Percentiles rank a stretch among this genome's conserved stretches.
These are phyloP conservation scores for Puffinus mauretanicus DNA, from an alignment of 2,113 vertebrate genomes.

Conservation along the genomic window DNA sequence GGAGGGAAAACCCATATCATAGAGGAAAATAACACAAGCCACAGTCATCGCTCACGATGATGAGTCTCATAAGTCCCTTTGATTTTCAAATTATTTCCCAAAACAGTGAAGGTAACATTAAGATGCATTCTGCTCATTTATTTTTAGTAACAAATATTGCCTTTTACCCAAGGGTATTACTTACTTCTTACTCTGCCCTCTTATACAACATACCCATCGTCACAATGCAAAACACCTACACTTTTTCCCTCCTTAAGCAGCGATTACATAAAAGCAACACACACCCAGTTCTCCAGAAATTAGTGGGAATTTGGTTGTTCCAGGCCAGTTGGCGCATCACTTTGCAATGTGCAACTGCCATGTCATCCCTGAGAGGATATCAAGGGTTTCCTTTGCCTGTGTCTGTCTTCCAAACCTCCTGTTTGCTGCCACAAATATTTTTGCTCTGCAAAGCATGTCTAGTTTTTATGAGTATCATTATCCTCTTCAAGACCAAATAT, in stretches of 20 bases:
- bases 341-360: neutral
- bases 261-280: neutral
- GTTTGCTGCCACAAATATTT: neutral
- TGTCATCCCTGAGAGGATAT: neutral
- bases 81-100: neutral
- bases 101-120: neutral
- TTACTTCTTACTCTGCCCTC: neutral
- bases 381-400: neutral
- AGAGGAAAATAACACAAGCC: neutral
- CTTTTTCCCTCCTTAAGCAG: neutral
- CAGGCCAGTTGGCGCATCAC: neutral
- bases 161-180: neutral
- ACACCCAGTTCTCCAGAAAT: neutral
- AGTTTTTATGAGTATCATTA: neutral
- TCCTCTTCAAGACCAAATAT: neutral
- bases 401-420: neutral
- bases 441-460: neutral
- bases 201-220: neutral
- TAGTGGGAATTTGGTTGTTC: neutral
- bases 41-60: accelerated
- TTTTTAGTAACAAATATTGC: neutral
- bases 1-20: neutral
- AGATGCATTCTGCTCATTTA: neutral
- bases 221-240: neutral
- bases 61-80: neutral